A percentile compares a stretch with the other conserved stretches of the same genome.
Evolutionary conservation across 1,140 invertebrate species (phyloP).

Genomic region (Drosophila busckii): DNA sequence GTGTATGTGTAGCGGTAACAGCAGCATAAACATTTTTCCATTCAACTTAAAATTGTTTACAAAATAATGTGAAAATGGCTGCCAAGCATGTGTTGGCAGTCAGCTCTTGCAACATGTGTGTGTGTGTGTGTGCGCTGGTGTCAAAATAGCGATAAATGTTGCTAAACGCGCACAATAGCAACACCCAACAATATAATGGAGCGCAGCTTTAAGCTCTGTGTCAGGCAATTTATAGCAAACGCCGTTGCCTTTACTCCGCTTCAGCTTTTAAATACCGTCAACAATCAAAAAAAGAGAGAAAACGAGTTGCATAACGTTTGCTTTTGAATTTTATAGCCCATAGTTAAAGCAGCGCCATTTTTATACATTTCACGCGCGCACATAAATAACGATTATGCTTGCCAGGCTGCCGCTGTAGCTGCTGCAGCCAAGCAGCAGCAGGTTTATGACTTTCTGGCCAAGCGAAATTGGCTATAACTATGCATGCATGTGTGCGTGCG

Average conservation of each 20-base stretch:
- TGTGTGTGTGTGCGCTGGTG: conserved; percentile 38
- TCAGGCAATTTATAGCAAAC: conserved; percentile 36
- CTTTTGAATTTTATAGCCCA: conserved; percentile 44
- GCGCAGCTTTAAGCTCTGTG: conserved; percentile 18
- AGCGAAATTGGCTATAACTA: conserved; percentile 45
- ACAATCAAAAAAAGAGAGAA: conserved; percentile 38
- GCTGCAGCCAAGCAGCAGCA: conserved; percentile 50
- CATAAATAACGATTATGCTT: conserved; percentile 69
- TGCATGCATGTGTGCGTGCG: no score
- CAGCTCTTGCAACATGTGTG: background rate
- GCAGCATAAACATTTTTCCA: conserved; percentile 72
- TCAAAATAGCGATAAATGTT: conserved; percentile 75
- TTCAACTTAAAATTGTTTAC: conserved; percentile 76
- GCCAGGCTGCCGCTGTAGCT: no score
- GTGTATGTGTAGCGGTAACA: conserved; percentile 10
- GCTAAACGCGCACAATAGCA: conserved; percentile 58
- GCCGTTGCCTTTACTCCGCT: no score
- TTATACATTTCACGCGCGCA: conserved; percentile 72
- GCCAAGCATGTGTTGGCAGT: conserved; percentile 68
- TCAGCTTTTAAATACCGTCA: conserved; percentile 53
- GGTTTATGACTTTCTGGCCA: conserved; percentile 65
- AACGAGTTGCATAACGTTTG: conserved; percentile 26
- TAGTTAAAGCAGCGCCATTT: conserved; percentile 60
- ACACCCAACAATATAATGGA: conserved; percentile 30
- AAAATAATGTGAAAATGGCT: conserved; percentile 76